These are phyloP conservation scores for Lepeophtheirus nordmannii DNA, from an alignment of 2,888 invertebrate genomes.

Conservation along the genomic window DNA sequence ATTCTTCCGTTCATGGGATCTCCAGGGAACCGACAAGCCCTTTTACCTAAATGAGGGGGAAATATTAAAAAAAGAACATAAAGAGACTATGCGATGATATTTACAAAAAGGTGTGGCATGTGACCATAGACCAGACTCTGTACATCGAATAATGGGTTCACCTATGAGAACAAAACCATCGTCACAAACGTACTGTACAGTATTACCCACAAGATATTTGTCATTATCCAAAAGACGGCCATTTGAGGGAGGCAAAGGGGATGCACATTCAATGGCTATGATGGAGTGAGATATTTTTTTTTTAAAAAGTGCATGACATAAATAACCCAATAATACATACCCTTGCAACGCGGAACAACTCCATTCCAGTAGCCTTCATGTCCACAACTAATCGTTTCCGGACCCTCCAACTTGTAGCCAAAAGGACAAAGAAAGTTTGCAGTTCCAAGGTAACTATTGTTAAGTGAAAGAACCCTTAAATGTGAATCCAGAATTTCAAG, in stretches of 20 bases:
- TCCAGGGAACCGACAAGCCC: slow-evolving; percentile 53
- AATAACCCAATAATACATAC: too few relatives aligned
- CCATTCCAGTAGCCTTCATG: slow-evolving; percentile 65
- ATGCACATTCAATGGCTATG: slow-evolving; percentile 63
- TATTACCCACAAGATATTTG: slow-evolving; percentile 55
- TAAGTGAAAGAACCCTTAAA: slow-evolving; percentile 57
- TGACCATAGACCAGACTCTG: slow-evolving; percentile 72
- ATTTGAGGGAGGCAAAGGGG: slow-evolving; percentile 54
- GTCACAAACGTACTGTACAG: slow-evolving; percentile 59
- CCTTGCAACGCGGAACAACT: slow-evolving; percentile 54
- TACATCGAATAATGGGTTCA: slow-evolving; percentile 66
- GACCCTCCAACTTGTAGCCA: slow-evolving; percentile 61
- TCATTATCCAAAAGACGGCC: slow-evolving; percentile 46
- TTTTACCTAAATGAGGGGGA: slow-evolving; percentile 45
- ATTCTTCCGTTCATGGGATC: slow-evolving; percentile 54
- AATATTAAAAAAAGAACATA: too few relatives aligned
- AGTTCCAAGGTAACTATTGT: slow-evolving; percentile 61
- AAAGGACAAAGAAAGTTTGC: slow-evolving; percentile 67
- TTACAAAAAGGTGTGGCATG: slow-evolving; percentile 47
- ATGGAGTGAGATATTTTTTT: slow-evolving; percentile 39
- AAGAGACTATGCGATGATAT: too few relatives aligned
- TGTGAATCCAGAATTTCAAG: slow-evolving; percentile 49
- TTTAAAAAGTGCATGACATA: neutral
- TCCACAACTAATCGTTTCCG: slow-evolving; percentile 62
- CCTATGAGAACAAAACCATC: slow-evolving; percentile 52